Evolutionary conservation across 53 echinoderm and acorn worm species (phyloP), one percentile per base, ranked within the genome.

Genomic region (Zoroaster sp.): DNA sequence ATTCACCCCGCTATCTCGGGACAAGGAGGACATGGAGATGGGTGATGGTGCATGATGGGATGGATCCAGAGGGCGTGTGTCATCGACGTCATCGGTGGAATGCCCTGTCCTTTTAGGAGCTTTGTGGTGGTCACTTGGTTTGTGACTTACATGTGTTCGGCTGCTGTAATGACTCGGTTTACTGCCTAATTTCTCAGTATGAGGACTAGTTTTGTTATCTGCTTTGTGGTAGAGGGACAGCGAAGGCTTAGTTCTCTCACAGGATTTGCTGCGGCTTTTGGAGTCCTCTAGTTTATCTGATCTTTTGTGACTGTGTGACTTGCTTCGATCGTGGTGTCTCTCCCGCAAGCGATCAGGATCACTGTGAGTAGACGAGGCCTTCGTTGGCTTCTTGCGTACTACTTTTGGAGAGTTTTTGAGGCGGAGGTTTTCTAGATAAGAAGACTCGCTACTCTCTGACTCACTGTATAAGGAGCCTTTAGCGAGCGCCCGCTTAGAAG

Each of bases 371-470:
- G 85, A 69, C 30, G 89, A 49, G 4, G 66, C 54, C 28, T 89
- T 89, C 30, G 70, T 52, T 6, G 69, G 79, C 14, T 89, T 89
- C 79, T 80, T 78, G 49, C 72, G 78, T 0, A 89, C 20, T 7
- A 42, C 45, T 49, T 89, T 75, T 9, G 78, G 89, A 34, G 89
- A 89, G 49, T 37, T 51, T 32, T 80, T 79, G 2, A 53, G 21
- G 38, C 72, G 69, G 38, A 79, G 80, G 15, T 45, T 69, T 36
- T 86, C 87, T 11, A 87, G 65, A 39, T 78, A 91, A 11, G 94
- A 94, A 0, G 97, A 97, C 55, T 97, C 97, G 46, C 97, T 97
- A 37, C 97, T 97, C 72, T 97, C 97, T 15, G 97, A 95, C 42
- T 97, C 97, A 17, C 92, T 97, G 30, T 69, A 66, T 4, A 51